Conservation (phyloP, 2,797 vertebrate species). For the Cossypha polioptera region DNA sequence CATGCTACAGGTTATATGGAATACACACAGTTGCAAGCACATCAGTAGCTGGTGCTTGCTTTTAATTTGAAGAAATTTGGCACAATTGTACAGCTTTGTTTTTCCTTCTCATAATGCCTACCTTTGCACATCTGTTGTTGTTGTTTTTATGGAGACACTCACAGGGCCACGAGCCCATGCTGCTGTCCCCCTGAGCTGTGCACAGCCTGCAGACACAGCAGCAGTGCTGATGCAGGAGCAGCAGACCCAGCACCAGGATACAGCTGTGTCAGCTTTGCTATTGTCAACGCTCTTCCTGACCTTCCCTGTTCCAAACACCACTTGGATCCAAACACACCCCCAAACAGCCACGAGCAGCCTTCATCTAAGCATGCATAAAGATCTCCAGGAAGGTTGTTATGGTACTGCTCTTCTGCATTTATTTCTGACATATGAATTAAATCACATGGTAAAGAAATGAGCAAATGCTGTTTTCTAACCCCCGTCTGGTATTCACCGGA, state of each 20-base stretch:
- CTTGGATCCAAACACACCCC: background rate
- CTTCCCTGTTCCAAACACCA: background rate
- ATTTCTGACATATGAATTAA: background rate
- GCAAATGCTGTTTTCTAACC: background rate
- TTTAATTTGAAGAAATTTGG: background rate
- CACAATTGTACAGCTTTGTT: background rate
- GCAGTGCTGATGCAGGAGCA: background rate
- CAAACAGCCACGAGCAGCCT: background rate
- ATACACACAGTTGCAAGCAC: rapidly evolving
- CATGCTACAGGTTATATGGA: rapidly evolving
- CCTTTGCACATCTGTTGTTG: too few relatives aligned
- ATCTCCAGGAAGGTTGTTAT: background rate
- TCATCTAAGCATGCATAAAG: background rate
- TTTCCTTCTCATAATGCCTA: background rate
- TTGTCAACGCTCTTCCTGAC: background rate
- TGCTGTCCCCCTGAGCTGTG: rapidly evolving
- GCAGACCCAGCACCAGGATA: background rate
- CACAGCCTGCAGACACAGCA: background rate
- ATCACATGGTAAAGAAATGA: background rate
- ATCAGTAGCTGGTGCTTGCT: background rate
- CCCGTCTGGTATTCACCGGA: background rate
- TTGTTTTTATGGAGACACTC: rapidly evolving
- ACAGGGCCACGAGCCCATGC: rapidly evolving
- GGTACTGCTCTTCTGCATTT: background rate
- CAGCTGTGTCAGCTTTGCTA: constrained; percentile 43